Percentiles rank a stretch among this genome's conserved stretches.
phyloP scores from a whole-genome alignment of 2,797 vertebrate species.

The Balearica regulorum region DNA sequence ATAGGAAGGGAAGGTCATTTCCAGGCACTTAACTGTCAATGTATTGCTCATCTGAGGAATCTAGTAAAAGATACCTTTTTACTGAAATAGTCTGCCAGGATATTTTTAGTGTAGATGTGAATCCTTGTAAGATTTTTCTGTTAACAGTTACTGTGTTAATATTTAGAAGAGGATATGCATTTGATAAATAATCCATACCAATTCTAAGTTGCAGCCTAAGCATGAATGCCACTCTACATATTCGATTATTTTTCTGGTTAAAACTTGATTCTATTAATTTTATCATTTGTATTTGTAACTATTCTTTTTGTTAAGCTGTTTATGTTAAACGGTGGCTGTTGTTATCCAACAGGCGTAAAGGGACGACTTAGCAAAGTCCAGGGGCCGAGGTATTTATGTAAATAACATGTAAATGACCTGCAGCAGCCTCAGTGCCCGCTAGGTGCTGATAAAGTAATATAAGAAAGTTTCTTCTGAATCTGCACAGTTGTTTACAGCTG shows the following conservation, averaged over 20 bases:
- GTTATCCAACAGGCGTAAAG: neutral
- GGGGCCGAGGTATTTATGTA: neutral
- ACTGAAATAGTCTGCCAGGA: neutral
- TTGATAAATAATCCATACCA: neutral
- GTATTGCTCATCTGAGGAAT: neutral
- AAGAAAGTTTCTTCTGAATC: neutral
- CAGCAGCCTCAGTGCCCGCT: neutral
- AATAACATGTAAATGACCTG: neutral
- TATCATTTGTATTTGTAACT: neutral
- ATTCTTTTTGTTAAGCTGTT: neutral
- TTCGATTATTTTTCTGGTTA: neutral
- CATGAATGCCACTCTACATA: rapidly evolving
- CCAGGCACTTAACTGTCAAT: neutral
- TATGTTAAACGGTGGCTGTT: neutral
- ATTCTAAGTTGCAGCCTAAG: neutral
- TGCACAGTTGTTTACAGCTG: neutral
- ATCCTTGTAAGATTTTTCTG: neutral
- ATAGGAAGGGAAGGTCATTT: neutral
- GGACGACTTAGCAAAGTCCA: neutral
- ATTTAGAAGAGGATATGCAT: neutral
- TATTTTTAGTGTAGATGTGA: neutral
- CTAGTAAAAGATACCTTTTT: neutral
- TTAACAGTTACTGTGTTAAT: neutral
- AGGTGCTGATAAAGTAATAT: neutral
- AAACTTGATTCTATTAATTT: neutral